Base-by-base conservation (phyloP, 2,888 invertebrate species). In the Achlya flavicornis region DNA sequence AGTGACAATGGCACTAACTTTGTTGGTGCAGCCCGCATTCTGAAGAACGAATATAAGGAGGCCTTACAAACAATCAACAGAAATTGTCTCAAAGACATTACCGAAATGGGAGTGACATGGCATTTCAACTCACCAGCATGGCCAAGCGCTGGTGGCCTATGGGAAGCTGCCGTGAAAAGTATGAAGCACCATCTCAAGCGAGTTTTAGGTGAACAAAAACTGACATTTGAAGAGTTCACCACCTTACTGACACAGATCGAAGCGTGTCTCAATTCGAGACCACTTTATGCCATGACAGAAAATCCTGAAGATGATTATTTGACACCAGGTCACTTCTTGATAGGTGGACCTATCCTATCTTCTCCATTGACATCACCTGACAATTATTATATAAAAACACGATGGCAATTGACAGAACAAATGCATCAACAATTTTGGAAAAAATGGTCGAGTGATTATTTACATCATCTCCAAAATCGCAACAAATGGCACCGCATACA, bases 61-160 rank as follows among this genome's bases (percentile, higher is more conserved):
- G 1, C 8, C 4, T 2, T 10, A 57, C 26, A 11, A 7, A 26
- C 10, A 3, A 6, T 57, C 11, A 19, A 57, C 11, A 6, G 4
- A 8, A 26, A 16, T 16, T 57, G 26, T 10, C 3, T 57, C 4
- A 19, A 19, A 7, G 6, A 16, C 6, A 26, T 57, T 4, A 3
- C 26, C 2, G 8, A 12, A 1, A 57, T 57, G 57, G 19, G 12
- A 8, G 57, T 63, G 12, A 35, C 43, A 33, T 68, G 65, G 68
- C 64, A 68, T n/a, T 68, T 68, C 53, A 68, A 62, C 14, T 58
- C 68, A 7, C 65, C 68, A 4, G 14, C 48, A 8, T 53, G 61
- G 58, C 64, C 64, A 7, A 41, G 14, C 46, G 61, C 43, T 16
- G 67, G 64, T 6, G 64, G 64, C 19, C 35, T 61, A n/a, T 67